Base-by-base conservation (phyloP, 2,113 vertebrate genomes). In the Picathartes gymnocephalus region DNA sequence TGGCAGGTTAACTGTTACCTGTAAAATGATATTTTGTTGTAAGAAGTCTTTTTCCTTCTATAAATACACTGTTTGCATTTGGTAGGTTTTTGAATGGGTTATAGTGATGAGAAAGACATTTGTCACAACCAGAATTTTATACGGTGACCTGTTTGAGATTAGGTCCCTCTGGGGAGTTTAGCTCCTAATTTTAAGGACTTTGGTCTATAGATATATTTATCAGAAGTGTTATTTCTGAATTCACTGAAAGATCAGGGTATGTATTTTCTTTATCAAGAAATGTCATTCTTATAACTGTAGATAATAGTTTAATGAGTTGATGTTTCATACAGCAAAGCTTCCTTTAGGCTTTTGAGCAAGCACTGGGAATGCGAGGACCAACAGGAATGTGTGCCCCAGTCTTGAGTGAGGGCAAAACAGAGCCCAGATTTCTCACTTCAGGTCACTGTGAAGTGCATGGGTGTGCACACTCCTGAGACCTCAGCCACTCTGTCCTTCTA, bases 301-400 rank as follows among this genome's bases (percentile, higher is more conserved):
- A 11, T 71, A 47, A 19, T 45, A 84, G 28, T 35, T 57, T n/a
- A 51, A 22, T 14, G 4, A 28, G 3, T 64, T 51, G 35, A 4
- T 78, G 40, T 42, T 48, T 64, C 15, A 7, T n/a, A 9, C 4
- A n/a, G 8, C 18, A 12, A 64, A 61, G 16, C 16, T 65, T 83
- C 28, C 51, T 58, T 60, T 23, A 23, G 28, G 25, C 14, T 81
- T 74, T 44, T 47, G 60, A 81, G 44, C 10, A n/a, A 68, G 6
- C 22, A 35, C 24, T 64, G 18, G 39, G 39, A 42, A 12, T 3
- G 4, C 11, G 22, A 53, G 33, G 57, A 24, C 28, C 21, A 15
- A 2, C 2, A 39, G 17, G 24, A 33, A 24, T 10, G 19, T 71
- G 61, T 64, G 35, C 33, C 0, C 0, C 39, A 18, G 22, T 8